Evolutionary conservation across 2,888 invertebrate species (phyloP), one percentile per base, ranked within the genome.

Genomic region (Yponomeuta sedellus): DNA sequence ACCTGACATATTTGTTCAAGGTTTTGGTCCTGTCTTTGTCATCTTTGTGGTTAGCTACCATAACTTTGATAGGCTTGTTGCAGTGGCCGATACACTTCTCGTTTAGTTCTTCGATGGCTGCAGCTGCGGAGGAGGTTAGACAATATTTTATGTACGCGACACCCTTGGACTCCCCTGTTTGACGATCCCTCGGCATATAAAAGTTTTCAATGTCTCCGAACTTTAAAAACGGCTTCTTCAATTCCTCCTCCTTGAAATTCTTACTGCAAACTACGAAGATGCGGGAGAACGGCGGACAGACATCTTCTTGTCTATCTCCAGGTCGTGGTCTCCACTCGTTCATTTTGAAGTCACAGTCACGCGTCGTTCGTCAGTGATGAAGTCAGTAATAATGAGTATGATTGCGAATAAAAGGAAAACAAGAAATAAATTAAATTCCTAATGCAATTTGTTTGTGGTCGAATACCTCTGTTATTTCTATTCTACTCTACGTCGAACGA

Each of bases 111-210:
- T 97, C 96, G 75, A 98, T 94, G 1, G 98, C 98, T 65, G 93
- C 90, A 6, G 98, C 98, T 2, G 98, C 98, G 77, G 97, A 96
- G 0, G 98, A 97, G 0, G 98, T 97, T 89, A 97, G 98, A 0
- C 93, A 92, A 84, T 94, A 98, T 81, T 98, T 98, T 12, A 98
- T 95, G 79, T 98, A 98, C 0, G 96, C 96, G 69, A 98, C 95
- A 66, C 98, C 97, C 93, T 97, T 98, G 72, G 95, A 94, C 73
- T 96, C 96, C 59, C 97, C 96, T 28, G 96, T 94, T 70, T 89
- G 92, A 67, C 95, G 94, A 79, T 98, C 97, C 85, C 94, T 96
- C 12, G 98, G 97, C 75, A 97, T 94, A 94, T 96, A 96, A 68
- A 98, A 92, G 82, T 97, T 97, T 83, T 97, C 97, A 68, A 98